Evolutionary conservation across 2,888 invertebrate species (phyloP), one percentile per base, ranked within the genome.

Genomic region (Arge pagana): DNA sequence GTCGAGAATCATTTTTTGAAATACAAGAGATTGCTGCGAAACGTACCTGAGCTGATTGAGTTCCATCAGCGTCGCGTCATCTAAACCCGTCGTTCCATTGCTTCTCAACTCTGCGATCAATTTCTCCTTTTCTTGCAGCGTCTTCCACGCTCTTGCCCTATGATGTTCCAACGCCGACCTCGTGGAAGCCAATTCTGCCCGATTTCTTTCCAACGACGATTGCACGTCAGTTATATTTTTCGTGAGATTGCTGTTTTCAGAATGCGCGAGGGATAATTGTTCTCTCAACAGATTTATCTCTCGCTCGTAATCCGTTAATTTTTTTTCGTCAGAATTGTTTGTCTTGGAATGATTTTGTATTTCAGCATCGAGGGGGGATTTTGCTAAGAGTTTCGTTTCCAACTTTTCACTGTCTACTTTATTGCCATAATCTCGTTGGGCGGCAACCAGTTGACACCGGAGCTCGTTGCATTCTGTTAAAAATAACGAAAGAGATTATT

Each of bases 41-140:
- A n/a, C n/a, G 39, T 66, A 79, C 78, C 79, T 81, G 1, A 86
- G 60, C 42, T 85, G 82, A 60, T 84, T 82, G 6, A 85, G 72
- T 76, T 88, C 87, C 73, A 85, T 83, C 2, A 79, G 59, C 7
- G 77, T 70, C 8, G 72, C 65, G 54, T 72, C 71, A 50, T 73
- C 70, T 37, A 64, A 54, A 24, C 62, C 65, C 13, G 56, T 58
- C 8, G 56, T 62, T 15, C 63, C 57, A 51, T 70, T 70, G 40
- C 57, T 65, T 49, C 81, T 81, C 26, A 88, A 72, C 61, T 85
- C 83, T 5, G 81, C 77, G 51, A 90, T 88, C 19, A 90, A 74
- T 60, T 85, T 83, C 66, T 92, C 91, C 66, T 91, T 91, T 56
- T 87, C 86, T 71, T 86, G 86, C 6, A 92, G 75, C 53, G 90